Percentiles rank a stretch among this genome's conserved stretches.
Conservation (phyloP, 2,888 invertebrate genomes). For the Norana najaformis region DNA sequence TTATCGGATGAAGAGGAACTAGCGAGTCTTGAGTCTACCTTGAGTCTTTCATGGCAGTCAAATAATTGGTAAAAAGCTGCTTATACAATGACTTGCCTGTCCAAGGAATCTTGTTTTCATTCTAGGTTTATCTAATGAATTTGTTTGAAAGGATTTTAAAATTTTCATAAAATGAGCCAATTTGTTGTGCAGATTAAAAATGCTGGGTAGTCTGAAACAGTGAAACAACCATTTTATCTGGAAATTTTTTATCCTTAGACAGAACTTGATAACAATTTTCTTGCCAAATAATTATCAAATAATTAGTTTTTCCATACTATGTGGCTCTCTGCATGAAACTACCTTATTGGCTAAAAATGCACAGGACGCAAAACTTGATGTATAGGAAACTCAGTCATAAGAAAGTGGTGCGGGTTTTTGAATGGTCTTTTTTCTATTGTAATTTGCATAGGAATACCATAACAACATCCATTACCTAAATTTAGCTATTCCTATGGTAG, state of each 20-base stretch:
- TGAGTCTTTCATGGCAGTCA: too few species aligned
- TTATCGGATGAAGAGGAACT: too few species aligned
- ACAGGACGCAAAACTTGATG: neutral
- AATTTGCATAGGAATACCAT: too few species aligned
- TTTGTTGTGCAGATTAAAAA: neutral
- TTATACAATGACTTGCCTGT: too few species aligned
- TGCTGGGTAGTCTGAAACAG: neutral
- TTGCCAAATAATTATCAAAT: neutral
- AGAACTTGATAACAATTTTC: neutral
- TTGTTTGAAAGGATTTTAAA: too few species aligned
- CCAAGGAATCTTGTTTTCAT: too few species aligned
- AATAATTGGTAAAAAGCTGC: too few species aligned
- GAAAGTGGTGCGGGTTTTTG: neutral
- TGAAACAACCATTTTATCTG: neutral
- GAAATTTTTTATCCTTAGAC: neutral
- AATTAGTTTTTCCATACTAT: neutral
- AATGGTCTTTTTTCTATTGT: too few species aligned
- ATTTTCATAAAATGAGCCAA: neutral
- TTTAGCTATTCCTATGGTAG: too few species aligned
- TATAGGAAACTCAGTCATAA: neutral
- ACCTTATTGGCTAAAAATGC: neutral
- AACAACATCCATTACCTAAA: too few species aligned
- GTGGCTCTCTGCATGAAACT: neutral
- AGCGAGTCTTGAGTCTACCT: too few species aligned
- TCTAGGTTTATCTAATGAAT: too few species aligned